A percentile compares a stretch with the other conserved stretches of the same genome.
These are phyloP conservation scores for Phodopus roborovskii DNA, from an alignment of 2,113 vertebrate species.

Conservation along the genomic window DNA sequence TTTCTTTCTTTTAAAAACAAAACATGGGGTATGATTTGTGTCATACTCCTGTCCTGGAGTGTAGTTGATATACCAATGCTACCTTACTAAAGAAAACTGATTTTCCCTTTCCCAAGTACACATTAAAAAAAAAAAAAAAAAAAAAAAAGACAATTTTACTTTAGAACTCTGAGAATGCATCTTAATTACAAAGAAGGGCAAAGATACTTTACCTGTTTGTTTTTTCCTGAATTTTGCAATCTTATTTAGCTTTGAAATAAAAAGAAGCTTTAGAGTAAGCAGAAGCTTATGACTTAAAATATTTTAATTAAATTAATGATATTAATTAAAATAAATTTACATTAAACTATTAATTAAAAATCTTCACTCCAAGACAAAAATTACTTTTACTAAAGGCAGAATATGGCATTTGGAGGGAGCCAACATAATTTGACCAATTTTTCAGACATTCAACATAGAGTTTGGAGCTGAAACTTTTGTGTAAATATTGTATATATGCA, in stretches of 20 bases:
- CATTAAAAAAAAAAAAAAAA: background rate
- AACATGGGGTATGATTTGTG: background rate
- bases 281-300: background rate
- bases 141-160: background rate
- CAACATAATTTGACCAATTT: background rate
- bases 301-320: background rate
- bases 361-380: background rate
- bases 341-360: background rate
- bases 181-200: background rate
- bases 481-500: background rate
- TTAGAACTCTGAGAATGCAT: background rate
- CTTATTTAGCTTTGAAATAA: background rate
- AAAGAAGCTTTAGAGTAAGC: slow-evolving; percentile 2
- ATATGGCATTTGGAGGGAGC: background rate
- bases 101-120: background rate
- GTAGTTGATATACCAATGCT: background rate
- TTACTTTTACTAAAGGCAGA: background rate
- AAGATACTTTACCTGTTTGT: background rate
- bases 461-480: background rate
- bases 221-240: background rate
- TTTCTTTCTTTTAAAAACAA: background rate
- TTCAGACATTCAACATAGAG: background rate
- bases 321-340: background rate
- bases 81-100: background rate
- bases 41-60: background rate